Evolutionary conservation across 2,888 invertebrate species (phyloP).

Genomic region (Hydroisotoma schaefferi): DNA sequence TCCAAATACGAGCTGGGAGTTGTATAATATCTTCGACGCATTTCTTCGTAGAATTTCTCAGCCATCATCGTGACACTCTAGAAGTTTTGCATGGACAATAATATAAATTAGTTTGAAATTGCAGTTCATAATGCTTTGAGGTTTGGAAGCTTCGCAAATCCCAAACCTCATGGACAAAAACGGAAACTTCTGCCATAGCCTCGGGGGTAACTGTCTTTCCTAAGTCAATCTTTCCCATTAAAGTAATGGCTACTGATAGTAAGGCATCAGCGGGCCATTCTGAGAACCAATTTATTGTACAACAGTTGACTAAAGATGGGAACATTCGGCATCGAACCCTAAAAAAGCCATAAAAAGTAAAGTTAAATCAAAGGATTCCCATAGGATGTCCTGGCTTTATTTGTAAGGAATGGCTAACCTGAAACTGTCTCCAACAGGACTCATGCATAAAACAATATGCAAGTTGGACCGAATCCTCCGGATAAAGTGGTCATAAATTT

Average conservation of each 20-base stretch:
- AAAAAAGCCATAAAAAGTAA: constrained; percentile 50
- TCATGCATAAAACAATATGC: constrained; percentile 85
- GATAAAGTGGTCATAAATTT: constrained; percentile 79
- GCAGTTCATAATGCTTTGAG: constrained; percentile 5
- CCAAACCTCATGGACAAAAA: constrained; percentile 66
- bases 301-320: constrained; percentile 86
- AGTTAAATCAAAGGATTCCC: constrained; percentile 50
- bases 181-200: constrained; percentile 64
- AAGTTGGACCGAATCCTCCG: constrained; percentile 76
- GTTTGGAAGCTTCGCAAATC: neutral
- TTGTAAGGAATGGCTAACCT: constrained; percentile 55
- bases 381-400: constrained; percentile 54
- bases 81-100: constrained; percentile 12
- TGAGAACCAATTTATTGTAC: constrained; percentile 91
- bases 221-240: constrained; percentile 61
- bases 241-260: constrained; percentile 72
- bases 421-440: constrained; percentile 83
- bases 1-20: constrained; percentile 89
- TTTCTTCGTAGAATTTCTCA: constrained; percentile 70
- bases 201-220: constrained; percentile 57
- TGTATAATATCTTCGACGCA: constrained; percentile 81
- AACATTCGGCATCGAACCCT: constrained; percentile 87
- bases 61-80: constrained; percentile 78
- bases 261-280: constrained; percentile 88
- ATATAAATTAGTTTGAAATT: neutral